Base-by-base conservation (phyloP, 2,888 invertebrate genomes). In the Archips xylosteana region DNA sequence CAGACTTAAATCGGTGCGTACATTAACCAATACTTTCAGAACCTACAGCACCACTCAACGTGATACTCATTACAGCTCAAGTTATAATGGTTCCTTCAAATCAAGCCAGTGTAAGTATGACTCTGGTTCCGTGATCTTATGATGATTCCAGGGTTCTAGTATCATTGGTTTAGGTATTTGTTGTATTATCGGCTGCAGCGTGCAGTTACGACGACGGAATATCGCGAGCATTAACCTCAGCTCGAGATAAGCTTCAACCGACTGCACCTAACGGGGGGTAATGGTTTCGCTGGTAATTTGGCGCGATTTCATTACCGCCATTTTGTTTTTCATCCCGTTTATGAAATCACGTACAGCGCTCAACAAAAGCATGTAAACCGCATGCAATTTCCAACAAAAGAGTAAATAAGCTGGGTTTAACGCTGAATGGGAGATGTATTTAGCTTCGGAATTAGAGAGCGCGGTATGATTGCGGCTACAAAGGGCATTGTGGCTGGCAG, bases 181-280 rank as follows among this genome's bases (percentile, higher is more conserved):
- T 72, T 67, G 45, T 67, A 67, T 61, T 70, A 70, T 70, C 70
- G 61, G 61, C 54, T 67, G 72, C 72, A 72, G 51, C 54, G 13
- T 32, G 42, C 42, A 62, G 60, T 60, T 60, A 60, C 60, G 49
- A 4, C n/a, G 49, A 6, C 32, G 47, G 47, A n/a, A 47, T 63
- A 32, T 47, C 47, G 32, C 63, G 63, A 63, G 63, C 63, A 63
- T 63, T 63, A 63, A 45, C 63, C 63, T 47, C 47, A 39, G 15
- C 39, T 42, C 8, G 47, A 45, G 63, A 63, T 63, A 63, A 63
- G 47, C 13, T 12, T 42, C 32, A 12, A 63, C 63, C 63, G 63
- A 63, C 63, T 23, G 47, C 63, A 32, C 32, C 36, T 63, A 8
- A 34, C 32, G 32, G 63, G 23, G 63, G 23, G 63, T 63, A 63